phyloP scores from a whole-genome alignment of 1,140 invertebrate genomes.

The Homalodisca vitripennis region DNA sequence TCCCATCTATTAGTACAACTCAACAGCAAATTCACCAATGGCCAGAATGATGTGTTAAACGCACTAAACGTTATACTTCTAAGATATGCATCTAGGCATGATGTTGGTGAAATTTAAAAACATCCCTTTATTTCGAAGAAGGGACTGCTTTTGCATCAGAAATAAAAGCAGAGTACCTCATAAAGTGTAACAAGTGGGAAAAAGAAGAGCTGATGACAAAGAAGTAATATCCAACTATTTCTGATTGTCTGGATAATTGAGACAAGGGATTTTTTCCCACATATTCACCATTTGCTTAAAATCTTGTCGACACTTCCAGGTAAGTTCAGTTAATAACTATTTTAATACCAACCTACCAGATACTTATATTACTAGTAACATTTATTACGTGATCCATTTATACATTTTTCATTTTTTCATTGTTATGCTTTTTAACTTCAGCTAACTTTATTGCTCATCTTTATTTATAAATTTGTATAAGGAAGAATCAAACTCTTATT shows the following conservation, averaged over 20 bases:
- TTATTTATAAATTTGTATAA: no score
- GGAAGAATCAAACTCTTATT: no score
- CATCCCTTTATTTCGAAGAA: constrained; percentile 8
- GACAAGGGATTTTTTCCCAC: not conserved
- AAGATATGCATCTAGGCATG: not conserved
- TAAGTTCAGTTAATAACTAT: constrained; percentile 17
- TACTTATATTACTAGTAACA: no score
- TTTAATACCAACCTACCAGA: no score
- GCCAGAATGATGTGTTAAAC: constrained; percentile 10
- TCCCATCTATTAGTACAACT: constrained; percentile 7
- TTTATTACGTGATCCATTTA: no score
- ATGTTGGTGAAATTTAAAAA: constrained; percentile 2
- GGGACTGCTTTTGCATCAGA: not conserved
- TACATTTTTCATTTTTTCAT: no score
- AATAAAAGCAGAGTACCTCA: constrained; percentile 4
- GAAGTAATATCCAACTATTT: constrained; percentile 5
- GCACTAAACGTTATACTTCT: constrained; percentile 2
- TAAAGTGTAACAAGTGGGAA: not conserved
- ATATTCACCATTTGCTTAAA: constrained; percentile 10
- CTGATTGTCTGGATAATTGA: constrained; percentile 8
- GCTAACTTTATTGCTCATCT: no score
- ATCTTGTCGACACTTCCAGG: constrained; percentile 10
- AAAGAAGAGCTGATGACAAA: constrained; percentile 3
- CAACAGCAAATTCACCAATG: not conserved
- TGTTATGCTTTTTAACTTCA: no score